Evolutionary conservation across 1,140 invertebrate genomes (phyloP).

Genomic region (Metopolophium dirhodum): DNA sequence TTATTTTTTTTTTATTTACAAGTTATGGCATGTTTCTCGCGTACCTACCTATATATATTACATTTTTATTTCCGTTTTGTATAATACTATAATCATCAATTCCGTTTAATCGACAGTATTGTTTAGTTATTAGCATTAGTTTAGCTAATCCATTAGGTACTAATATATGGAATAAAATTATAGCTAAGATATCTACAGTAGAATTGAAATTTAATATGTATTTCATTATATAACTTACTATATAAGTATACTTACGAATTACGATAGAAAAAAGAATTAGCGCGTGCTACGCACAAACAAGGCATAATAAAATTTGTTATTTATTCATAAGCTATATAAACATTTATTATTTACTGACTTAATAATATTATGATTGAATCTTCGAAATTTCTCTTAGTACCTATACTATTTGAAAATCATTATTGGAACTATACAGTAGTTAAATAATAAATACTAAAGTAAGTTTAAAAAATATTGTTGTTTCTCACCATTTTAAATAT

Average conservation of each 20-base stretch:
- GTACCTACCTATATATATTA: neutral
- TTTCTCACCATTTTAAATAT: neutral
- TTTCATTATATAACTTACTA: neutral
- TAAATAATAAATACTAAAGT: neutral
- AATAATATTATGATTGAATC: neutral
- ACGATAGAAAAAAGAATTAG: neutral
- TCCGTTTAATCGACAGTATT: neutral
- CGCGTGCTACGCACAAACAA: neutral
- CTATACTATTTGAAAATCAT: neutral
- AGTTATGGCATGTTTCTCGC: neutral
- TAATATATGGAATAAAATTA: neutral
- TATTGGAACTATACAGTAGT: neutral
- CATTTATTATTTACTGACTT: neutral
- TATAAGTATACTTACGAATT: neutral
- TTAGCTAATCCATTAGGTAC: neutral
- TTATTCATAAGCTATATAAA: neutral
- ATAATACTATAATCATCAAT: neutral
- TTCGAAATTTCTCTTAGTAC: neutral
- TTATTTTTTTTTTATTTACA: slow-evolving; percentile 14
- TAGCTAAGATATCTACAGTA: neutral
- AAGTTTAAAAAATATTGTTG: neutral
- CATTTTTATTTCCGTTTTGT: neutral
- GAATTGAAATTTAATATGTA: neutral
- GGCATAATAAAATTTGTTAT: neutral
- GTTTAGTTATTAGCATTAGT: neutral